These are phyloP conservation scores for Hydrozoanthus tunicans DNA, from an alignment of 64 coral and sea anemone genomes.

Conservation along the genomic window DNA sequence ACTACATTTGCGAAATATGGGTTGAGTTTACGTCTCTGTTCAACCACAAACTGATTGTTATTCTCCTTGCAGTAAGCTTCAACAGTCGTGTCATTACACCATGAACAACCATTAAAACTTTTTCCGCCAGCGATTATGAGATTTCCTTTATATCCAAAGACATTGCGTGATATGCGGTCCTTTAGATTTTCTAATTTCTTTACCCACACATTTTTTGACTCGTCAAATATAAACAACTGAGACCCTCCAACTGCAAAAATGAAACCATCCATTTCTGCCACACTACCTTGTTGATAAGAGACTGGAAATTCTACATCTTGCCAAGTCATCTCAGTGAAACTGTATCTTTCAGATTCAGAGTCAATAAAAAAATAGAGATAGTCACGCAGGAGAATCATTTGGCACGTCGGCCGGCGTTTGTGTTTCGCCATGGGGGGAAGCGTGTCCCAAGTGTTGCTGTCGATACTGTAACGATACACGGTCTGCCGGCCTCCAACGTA, in stretches of 20 bases:
- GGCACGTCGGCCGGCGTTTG: not conserved
- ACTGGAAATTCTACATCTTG: not conserved
- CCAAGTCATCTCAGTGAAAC: not conserved
- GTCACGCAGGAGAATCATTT: not conserved
- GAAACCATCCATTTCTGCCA: not conserved
- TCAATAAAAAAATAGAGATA: not conserved
- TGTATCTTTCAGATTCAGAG: not conserved
- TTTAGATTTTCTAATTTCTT: constrained; percentile 15
- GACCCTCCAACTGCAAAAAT: constrained; percentile 1
- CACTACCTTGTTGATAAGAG: not conserved
- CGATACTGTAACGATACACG: not conserved
- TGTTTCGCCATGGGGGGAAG: not conserved
- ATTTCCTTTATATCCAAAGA: constrained; percentile 1
- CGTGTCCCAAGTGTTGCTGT: not conserved
- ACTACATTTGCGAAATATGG: not conserved
- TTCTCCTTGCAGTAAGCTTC: constrained; percentile 42
- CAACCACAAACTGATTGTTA: not conserved
- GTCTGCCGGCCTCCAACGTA: not conserved
- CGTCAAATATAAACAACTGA: not conserved
- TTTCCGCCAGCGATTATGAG: constrained; percentile 25
- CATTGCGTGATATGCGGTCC: not conserved
- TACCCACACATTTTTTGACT: constrained; percentile 30
- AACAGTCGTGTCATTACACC: not conserved
- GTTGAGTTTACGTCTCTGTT: not conserved
- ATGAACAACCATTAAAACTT: not conserved